Evolutionary conservation across 2,113 vertebrate genomes (phyloP).

Genomic region (Girardinichthys multiradiatus): DNA sequence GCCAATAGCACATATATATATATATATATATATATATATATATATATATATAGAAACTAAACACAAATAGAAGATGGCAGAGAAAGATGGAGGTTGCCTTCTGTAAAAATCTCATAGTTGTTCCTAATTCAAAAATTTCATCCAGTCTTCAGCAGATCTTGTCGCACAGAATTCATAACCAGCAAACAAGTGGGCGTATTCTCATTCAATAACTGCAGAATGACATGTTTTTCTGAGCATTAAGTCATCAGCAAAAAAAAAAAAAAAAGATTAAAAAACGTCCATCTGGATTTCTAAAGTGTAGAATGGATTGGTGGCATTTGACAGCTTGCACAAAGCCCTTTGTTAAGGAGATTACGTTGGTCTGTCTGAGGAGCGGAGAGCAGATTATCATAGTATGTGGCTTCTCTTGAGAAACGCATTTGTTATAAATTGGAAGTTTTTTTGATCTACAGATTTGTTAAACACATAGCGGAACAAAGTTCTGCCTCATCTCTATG

Average conservation of each 20-base stretch:
- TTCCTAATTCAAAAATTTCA: too few species aligned
- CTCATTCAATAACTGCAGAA: background rate
- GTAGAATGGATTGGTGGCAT: constrained; percentile 42
- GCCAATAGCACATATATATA: background rate
- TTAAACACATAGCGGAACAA: constrained; percentile 25
- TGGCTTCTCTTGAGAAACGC: constrained; percentile 17
- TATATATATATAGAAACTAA: too few species aligned
- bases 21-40: too few species aligned
- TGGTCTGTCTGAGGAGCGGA: constrained; percentile 61
- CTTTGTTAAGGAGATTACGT: constrained; percentile 78
- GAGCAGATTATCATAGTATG: constrained; percentile 50
- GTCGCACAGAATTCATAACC: background rate
- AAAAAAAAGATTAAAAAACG: background rate
- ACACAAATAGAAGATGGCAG: background rate
- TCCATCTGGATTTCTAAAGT: background rate
- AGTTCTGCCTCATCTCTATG: constrained; percentile 44
- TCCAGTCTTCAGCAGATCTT: too few species aligned
- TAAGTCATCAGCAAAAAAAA: background rate
- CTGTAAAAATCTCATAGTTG: too few species aligned
- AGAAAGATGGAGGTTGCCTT: too few species aligned
- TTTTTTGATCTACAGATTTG: background rate
- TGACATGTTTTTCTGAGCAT: background rate
- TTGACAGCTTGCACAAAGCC: constrained; percentile 73
- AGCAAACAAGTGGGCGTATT: background rate
- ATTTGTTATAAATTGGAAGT: constrained; percentile 32